Evolutionary conservation across 2,113 vertebrate genomes (phyloP).

Genomic region (Xiphophorus couchianus): DNA sequence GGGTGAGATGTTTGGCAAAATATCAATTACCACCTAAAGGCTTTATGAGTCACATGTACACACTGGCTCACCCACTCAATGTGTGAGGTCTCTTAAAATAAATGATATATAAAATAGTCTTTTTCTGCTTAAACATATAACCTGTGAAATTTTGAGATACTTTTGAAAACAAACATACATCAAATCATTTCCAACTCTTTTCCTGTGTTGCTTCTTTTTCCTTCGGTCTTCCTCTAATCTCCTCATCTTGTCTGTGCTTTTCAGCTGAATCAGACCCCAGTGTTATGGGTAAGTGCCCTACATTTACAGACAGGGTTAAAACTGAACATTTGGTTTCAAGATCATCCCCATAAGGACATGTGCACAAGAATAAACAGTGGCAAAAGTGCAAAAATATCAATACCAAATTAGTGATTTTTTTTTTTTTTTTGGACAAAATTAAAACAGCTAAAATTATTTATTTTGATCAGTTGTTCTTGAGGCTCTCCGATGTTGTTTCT

Average conservation of each 20-base stretch:
- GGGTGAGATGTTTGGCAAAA: slow-evolving; percentile 19
- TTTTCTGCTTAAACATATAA: not conserved
- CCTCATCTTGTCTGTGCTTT: not conserved
- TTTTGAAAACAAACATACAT: not conserved
- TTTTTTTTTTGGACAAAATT: too few relatives aligned
- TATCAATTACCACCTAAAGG: slow-evolving; percentile 40
- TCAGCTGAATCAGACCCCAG: slow-evolving; percentile 56
- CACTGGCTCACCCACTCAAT: slow-evolving; percentile 5
- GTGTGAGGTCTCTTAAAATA: slow-evolving; percentile 32
- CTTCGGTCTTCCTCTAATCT: slow-evolving; percentile 8
- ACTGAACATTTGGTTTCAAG: slow-evolving; percentile 7
- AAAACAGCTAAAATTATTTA: not conserved
- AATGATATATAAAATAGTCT: slow-evolving; percentile 21
- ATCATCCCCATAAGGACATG: slow-evolving; percentile 1
- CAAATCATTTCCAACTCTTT: not conserved
- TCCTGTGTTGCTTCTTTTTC: not conserved
- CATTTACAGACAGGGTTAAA: slow-evolving; percentile 18
- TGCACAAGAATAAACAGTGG: not conserved
- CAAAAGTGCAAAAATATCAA: slow-evolving; percentile 6
- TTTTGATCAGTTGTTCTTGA: not conserved
- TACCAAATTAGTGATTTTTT: not conserved
- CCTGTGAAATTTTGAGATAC: not conserved
- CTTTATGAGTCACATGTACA: slow-evolving; percentile 17
- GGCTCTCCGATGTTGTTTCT: not conserved
- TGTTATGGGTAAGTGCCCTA: slow-evolving; percentile 66